phyloP scores from a whole-genome alignment of 2,797 vertebrate genomes.

The Otolemur crassicaudatus region DNA sequence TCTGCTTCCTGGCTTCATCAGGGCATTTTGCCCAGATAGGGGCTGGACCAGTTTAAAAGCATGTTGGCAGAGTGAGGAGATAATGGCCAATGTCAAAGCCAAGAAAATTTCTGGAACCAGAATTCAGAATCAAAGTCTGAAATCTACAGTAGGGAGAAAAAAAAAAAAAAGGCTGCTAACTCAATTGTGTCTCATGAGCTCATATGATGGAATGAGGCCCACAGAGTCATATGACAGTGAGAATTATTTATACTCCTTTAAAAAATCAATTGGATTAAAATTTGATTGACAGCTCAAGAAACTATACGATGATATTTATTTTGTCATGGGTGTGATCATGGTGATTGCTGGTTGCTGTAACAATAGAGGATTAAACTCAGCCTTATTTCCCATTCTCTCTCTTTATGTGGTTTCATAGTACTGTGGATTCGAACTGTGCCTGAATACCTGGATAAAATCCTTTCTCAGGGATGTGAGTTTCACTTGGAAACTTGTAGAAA shows the following conservation, averaged over 20 bases:
- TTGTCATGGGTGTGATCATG: not conserved
- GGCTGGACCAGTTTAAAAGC: conserved; percentile 45
- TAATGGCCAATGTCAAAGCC: conserved; percentile 57
- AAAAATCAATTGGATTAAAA: not conserved
- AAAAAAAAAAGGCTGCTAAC: not conserved
- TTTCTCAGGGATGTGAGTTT: not conserved
- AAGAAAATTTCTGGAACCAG: conserved; percentile 36
- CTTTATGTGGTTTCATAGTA: not conserved
- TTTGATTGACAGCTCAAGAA: not conserved
- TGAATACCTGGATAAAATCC: not conserved
- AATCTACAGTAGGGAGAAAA: not conserved
- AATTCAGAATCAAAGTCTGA: conserved; percentile 59
- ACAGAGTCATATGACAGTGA: not conserved
- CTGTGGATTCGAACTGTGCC: not conserved
- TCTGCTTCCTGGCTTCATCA: conserved; percentile 50
- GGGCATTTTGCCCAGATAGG: conserved; percentile 43
- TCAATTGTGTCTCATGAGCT: not conserved
- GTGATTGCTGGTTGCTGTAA: not conserved
- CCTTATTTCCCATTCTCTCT: not conserved
- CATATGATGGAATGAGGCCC: not conserved
- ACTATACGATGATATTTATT: not conserved
- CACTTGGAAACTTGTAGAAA: not conserved
- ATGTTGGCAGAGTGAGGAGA: conserved; percentile 15
- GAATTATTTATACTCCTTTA: not conserved
- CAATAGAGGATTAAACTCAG: not conserved